A percentile compares a stretch with the other conserved stretches of the same genome.
These are phyloP conservation scores for Sebastiscus tertius DNA, from an alignment of 2,797 vertebrate species.

Conservation along the genomic window DNA sequence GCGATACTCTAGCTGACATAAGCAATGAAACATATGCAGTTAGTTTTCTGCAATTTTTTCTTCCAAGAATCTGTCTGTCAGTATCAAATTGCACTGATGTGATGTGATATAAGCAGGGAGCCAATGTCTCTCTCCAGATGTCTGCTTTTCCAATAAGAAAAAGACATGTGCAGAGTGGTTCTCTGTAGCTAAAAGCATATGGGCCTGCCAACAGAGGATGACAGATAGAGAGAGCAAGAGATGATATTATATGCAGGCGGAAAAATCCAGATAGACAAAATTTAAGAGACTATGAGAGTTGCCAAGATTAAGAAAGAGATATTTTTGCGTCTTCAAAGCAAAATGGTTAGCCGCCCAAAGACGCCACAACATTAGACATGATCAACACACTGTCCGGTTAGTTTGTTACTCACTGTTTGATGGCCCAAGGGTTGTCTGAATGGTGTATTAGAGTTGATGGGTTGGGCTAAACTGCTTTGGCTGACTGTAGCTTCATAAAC, in stretches of 20 bases:
- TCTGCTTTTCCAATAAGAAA: slow-evolving; percentile 36
- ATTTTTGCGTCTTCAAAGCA: not conserved
- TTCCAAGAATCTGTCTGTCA: slow-evolving; percentile 33
- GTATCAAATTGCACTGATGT: slow-evolving; percentile 40
- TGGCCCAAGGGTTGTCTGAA: not conserved
- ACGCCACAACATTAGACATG: not conserved
- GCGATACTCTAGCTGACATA: not conserved
- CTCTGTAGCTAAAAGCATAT: slow-evolving; percentile 32
- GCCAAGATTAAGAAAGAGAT: slow-evolving; percentile 14
- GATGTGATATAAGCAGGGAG: slow-evolving; percentile 44
- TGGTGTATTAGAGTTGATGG: not conserved
- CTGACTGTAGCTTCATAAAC: not conserved
- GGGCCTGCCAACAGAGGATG: slow-evolving; percentile 23
- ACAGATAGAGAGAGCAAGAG: not conserved
- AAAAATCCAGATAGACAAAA: slow-evolving; percentile 15
- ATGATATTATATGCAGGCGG: slow-evolving; percentile 6
- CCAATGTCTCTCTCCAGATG: slow-evolving; percentile 28
- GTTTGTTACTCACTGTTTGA: not conserved
- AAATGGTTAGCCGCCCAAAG: not conserved
- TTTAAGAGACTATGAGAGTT: slow-evolving; percentile 5
- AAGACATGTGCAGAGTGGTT: slow-evolving; percentile 13
- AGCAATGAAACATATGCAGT: slow-evolving; percentile 3
- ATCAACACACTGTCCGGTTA: not conserved
- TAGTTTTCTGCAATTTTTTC: slow-evolving; percentile 10
- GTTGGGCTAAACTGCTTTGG: not conserved